A percentile compares a stretch with the other conserved stretches of the same genome.
Evolutionary conservation across 2,797 vertebrate genomes (phyloP).

Genomic region (Gymnocypris eckloni): DNA sequence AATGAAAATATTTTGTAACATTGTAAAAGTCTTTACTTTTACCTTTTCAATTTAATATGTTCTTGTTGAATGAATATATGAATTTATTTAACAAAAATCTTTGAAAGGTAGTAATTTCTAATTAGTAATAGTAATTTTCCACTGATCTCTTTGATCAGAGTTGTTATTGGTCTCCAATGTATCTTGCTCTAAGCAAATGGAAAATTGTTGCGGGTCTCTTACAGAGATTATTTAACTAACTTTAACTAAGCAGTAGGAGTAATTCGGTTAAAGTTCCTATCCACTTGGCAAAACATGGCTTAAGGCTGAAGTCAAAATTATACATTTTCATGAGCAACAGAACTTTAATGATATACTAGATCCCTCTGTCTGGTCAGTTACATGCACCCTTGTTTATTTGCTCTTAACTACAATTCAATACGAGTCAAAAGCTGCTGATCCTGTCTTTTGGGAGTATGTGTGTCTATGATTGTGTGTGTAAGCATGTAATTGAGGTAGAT

Average conservation of each 20-base stretch:
- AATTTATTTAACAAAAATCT: neutral
- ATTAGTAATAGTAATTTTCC: neutral
- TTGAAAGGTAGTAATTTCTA: neutral
- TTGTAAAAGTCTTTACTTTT: neutral
- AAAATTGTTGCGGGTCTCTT: neutral
- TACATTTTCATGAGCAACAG: neutral
- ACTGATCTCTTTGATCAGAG: neutral
- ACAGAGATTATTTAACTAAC: neutral
- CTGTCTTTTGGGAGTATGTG: constrained; percentile 55
- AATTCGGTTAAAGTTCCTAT: neutral
- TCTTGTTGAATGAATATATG: neutral
- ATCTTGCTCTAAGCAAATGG: neutral
- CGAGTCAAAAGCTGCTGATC: constrained; percentile 67
- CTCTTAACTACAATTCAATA: constrained; percentile 34
- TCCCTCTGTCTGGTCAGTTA: neutral
- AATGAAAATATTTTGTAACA: neutral
- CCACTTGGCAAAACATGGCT: neutral
- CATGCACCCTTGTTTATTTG: neutral
- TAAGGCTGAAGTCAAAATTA: constrained; percentile 11
- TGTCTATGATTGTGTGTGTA: constrained; percentile 13
- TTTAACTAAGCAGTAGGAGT: neutral
- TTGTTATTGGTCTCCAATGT: neutral
- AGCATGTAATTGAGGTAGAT: constrained; percentile 6
- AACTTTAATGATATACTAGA: constrained; percentile 13
- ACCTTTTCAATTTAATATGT: neutral